These are phyloP conservation scores for Ariopsis seemanni DNA, from an alignment of 2,113 vertebrate genomes.

Conservation along the genomic window DNA sequence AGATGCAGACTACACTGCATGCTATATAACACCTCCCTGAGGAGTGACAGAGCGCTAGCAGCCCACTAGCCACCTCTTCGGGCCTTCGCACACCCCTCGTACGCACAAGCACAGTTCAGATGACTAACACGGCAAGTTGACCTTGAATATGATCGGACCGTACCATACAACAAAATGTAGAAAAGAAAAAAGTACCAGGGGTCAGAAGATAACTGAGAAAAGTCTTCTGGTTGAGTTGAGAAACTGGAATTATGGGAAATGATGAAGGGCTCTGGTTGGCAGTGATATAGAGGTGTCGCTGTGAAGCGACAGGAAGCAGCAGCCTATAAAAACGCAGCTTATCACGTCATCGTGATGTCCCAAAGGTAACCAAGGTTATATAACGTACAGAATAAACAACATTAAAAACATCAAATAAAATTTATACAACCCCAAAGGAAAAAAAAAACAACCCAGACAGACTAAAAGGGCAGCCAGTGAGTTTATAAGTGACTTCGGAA, in stretches of 20 bases:
- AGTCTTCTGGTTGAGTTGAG: constrained; percentile 36
- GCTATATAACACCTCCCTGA: constrained; percentile 74
- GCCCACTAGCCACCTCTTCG: constrained; percentile 59
- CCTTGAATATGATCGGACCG: constrained; percentile 27
- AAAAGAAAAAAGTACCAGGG: constrained; percentile 21
- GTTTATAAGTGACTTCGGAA: constrained; percentile 50
- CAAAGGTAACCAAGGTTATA: constrained; percentile 63
- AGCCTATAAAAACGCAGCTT: constrained; percentile 75
- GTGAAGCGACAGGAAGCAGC: constrained; percentile 71
- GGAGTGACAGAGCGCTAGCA: constrained; percentile 74
- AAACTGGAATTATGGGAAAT: constrained; percentile 31
- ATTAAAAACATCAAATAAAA: constrained; percentile 57
- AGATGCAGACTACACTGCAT: constrained; percentile 69
- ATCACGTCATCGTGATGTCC: constrained; percentile 67
- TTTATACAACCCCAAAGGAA: constrained; percentile 44
- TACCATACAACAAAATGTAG: background rate
- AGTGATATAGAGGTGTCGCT: constrained; percentile 33
- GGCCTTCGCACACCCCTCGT: constrained; percentile 40
- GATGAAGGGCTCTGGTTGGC: constrained; percentile 32
- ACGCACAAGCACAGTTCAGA: constrained; percentile 12
- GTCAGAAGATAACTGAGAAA: constrained; percentile 2
- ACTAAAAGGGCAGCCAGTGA: constrained; percentile 69
- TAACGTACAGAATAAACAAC: constrained; percentile 60
- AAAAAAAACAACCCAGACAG: constrained; percentile 25
- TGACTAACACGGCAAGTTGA: constrained; percentile 9